These are phyloP conservation scores for Meteorus sp. DNA, from an alignment of 1,140 invertebrate species.

Conservation along the genomic window DNA sequence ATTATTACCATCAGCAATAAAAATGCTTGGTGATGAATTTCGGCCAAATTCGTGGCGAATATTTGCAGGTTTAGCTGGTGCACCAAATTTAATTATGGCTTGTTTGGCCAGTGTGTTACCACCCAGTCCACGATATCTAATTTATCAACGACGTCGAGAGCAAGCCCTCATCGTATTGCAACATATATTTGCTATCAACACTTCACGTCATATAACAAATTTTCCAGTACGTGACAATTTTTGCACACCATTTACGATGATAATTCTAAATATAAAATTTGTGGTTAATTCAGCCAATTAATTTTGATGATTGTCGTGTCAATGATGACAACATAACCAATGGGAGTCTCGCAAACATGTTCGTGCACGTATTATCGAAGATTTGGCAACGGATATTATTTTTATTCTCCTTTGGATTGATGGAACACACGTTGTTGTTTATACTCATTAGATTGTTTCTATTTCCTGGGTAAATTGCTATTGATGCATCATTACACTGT, in stretches of 20 bases:
- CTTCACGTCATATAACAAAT: constrained; percentile 38
- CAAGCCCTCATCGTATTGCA: constrained; percentile 34
- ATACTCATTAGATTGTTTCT: constrained; percentile 30
- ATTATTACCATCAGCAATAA: constrained; percentile 37
- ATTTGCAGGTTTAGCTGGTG: constrained; percentile 31
- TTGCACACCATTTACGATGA: constrained; percentile 1
- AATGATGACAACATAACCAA: constrained; percentile 24
- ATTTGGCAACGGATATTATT: constrained; percentile 25
- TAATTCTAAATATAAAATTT: background rate
- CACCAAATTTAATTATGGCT: constrained; percentile 37
- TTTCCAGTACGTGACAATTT: constrained; percentile 32
- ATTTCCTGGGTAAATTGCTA: constrained; percentile 38
- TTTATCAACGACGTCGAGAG: constrained; percentile 33
- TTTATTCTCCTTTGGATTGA: constrained; percentile 26
- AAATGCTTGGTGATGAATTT: constrained; percentile 34
- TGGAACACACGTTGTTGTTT: constrained; percentile 24
- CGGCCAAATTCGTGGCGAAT: constrained; percentile 44
- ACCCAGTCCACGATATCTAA: constrained; percentile 35
- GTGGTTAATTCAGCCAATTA: constrained; percentile 21
- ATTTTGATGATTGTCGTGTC: constrained; percentile 29
- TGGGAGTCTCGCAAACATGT: background rate
- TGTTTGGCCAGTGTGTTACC: constrained; percentile 36
- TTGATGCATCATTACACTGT: background rate
- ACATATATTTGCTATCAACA: constrained; percentile 44
- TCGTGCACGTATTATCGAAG: constrained; percentile 30